These are phyloP conservation scores for Tetranychus piercei DNA, from an alignment of 2,888 invertebrate species.

Conservation along the genomic window DNA sequence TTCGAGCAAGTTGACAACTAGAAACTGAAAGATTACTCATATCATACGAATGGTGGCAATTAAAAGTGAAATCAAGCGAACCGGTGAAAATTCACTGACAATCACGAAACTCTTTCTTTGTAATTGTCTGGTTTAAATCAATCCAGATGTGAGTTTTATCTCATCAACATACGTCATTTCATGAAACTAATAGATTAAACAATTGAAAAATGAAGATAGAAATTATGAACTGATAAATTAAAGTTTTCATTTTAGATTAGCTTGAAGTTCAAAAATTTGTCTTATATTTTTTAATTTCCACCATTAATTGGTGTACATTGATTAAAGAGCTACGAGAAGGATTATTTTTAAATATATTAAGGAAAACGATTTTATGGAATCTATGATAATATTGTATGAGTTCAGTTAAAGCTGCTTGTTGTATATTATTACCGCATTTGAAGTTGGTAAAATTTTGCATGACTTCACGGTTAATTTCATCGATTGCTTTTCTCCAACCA, in stretches of 20 bases:
- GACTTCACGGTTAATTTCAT: conserved; percentile 82
- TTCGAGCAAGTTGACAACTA: no score
- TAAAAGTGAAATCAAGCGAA: neutral
- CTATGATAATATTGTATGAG: conserved; percentile 93
- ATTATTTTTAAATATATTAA: conserved; percentile 39
- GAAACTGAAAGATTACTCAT: no score
- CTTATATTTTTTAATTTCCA: conserved; percentile 97
- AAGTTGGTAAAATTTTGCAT: conserved; percentile 86
- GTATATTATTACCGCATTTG: conserved; percentile 75
- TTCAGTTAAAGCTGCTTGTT: conserved; percentile 71
- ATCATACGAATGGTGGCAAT: neutral
- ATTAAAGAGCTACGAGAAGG: conserved; percentile 57
- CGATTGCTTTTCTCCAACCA: conserved; percentile 87
- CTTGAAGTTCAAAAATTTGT: conserved; percentile 31
- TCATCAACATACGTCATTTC: no score
- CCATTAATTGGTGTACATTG: conserved; percentile 95
- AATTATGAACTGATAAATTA: no score
- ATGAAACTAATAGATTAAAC: neutral
- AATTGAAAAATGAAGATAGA: neutral
- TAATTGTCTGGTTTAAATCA: no score
- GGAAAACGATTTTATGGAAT: conserved; percentile 78
- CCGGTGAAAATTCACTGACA: neutral
- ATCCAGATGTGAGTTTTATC: no score
- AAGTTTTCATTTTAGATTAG: neutral
- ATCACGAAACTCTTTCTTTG: neutral